Conservation (phyloP, 2,113 vertebrate species). For the Stegastes partitus region DNA sequence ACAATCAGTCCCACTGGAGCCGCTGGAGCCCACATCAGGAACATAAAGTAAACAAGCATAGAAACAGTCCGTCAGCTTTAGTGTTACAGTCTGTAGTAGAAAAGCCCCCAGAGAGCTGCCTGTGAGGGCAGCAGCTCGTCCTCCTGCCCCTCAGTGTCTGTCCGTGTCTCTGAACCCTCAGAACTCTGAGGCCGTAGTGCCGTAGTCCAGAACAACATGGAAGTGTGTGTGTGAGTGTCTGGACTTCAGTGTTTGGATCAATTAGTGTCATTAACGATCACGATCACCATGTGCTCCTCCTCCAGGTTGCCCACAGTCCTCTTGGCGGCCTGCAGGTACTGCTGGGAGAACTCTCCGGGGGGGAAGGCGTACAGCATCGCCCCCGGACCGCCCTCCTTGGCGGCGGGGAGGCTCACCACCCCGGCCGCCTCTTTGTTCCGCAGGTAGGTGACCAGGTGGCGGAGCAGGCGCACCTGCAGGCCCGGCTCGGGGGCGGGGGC, state of each 20-base stretch:
- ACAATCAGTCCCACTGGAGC: slow-evolving; percentile 29
- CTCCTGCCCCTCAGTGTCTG: too few species aligned
- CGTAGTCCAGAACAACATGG: too few species aligned
- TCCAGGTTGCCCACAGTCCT: slow-evolving; percentile 94
- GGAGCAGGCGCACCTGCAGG: slow-evolving; percentile 95
- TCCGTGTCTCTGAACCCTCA: too few species aligned
- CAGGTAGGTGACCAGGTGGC: slow-evolving; percentile 98
- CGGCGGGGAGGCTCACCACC: slow-evolving; percentile 94
- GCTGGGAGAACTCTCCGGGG: slow-evolving; percentile 95
- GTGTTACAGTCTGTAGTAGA: slow-evolving; percentile 54
- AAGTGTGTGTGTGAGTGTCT: neutral
- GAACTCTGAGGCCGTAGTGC: too few species aligned
- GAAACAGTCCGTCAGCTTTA: slow-evolving; percentile 22
- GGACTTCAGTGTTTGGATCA: slow-evolving; percentile 73
- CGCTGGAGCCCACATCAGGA: too few species aligned
- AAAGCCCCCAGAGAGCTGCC: slow-evolving; percentile 20
- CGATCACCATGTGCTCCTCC: slow-evolving; percentile 97
- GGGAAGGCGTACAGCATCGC: slow-evolving; percentile 99
- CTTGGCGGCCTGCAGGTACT: slow-evolving; percentile 94
- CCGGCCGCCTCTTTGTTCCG: slow-evolving; percentile 99
- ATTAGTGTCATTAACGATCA: slow-evolving; percentile 94
- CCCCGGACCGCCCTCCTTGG: slow-evolving; percentile 90
- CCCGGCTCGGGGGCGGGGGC: slow-evolving; percentile 88
- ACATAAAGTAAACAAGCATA: slow-evolving; percentile 51
- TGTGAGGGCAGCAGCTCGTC: neutral